Base-by-base conservation (phyloP, 2,797 vertebrate species). In the Sebastes itinus region DNA sequence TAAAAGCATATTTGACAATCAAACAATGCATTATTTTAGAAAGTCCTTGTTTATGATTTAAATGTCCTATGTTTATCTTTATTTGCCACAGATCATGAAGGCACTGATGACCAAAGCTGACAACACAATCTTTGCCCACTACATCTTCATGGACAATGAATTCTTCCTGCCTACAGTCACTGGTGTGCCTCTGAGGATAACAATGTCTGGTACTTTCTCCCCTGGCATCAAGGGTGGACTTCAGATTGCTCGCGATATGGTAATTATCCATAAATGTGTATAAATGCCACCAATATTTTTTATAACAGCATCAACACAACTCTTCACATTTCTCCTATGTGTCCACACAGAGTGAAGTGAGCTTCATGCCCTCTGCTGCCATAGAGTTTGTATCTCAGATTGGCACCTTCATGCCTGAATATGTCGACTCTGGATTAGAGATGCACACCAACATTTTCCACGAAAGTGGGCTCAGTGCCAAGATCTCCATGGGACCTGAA, bases 71-170 rank as follows among this genome's bases (percentile, higher is more conserved):
- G 2, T 70, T 2, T 67, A 3, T 55, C n/a, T 56, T 18, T 28
- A 59, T 58, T 35, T 89, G 6, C 18, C 79, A 63, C 86, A 99
- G 98, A 78, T 98, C 64, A 88, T 94, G 64, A 95, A 95, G 73
- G 82, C 88, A 54, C 75, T 99, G 28, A 93, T 95, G 75, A 94
- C 96, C 64, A 97, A 95, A 13, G 59, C 92, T 46, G 95, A 96
- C 86, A 96, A 77, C 22, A 95, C 97, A 86, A 85, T 99, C 14
- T 99, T 97, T 91, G 93, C 97, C 78, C 98, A 99, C 89, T 99
- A 99, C 91, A 95, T 99, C 87, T 99, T 99, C 88, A 97, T 99
- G 97, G 98, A 99, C 90, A 99, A 97, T 71, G 95, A 97, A 84
- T 98, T 99, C 89, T 97, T 97, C 87, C 93, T 99, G 70, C 98